Evolutionary conservation across 2,797 vertebrate species (phyloP), one percentile per base, ranked within the genome.

Genomic region (Gallinago solitaria): DNA sequence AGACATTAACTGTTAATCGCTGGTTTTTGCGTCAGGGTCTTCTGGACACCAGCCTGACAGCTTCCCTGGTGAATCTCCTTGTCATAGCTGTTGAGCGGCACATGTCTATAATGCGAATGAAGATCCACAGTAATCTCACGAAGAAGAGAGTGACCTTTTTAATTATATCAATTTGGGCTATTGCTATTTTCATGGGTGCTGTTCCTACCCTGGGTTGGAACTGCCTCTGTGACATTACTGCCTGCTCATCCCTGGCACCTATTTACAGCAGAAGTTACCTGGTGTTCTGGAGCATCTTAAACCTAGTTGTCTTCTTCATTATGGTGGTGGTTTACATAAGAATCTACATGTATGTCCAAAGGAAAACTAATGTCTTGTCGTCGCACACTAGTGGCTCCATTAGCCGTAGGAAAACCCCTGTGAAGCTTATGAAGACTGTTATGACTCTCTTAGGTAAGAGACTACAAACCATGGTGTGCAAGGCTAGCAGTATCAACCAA

Each of bases 381-480:
- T 96, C 98, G 0, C 99, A 99, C 92, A 99, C 98, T 4, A 98
- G 98, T 6, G 98, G 98, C 90, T 99, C 99, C 92, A 98, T 99
- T n/a, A 99, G 98, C 96, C 99, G 99, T 86, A 99, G 98, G 94
- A 98, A 97, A 97, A 99, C 99, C 0, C 99, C 99, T 6, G 98
- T 99, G 97, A 99, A 99, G 97, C 99, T 99, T 43, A 99, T 99
- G 98, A 99, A 99, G 98, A 99, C 99, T 0, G 99, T 99, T 91
- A 99, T 99, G 99, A 98, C 99, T 37, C 99, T 99, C 50, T 97
- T 99, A 83, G 99, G 99, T 99, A 98, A 98, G 99, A 94, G 67
- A 63, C 79, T n/a, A 12, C 33, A 63, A 71, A 33, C 45, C n/a
- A 10, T 8, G 28, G 7, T 13, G 4, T 65, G 43, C 28, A 27